Conservation (phyloP, 2,797 vertebrate species). For the Parauchenoglanis ngamensis region DNA sequence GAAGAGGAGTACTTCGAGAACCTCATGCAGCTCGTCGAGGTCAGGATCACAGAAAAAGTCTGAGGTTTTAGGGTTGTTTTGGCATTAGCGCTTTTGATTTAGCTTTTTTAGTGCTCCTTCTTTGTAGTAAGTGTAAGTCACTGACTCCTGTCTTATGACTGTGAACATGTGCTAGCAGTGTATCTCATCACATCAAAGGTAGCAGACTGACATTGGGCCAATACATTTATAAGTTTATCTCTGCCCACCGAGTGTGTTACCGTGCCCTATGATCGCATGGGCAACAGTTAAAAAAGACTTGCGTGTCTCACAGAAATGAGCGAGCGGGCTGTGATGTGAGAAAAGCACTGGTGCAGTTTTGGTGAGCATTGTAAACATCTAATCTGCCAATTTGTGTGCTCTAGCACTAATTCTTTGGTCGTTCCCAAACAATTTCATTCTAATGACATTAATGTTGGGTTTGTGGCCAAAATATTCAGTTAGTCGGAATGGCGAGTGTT, state of each 20-base stretch:
- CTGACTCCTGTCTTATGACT: background rate
- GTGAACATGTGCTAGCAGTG: background rate
- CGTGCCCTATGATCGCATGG: background rate
- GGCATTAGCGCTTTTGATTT: background rate
- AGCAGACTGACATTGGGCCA: background rate
- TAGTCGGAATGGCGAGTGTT: background rate
- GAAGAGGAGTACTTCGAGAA: constrained; percentile 94
- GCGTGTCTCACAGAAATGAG: background rate
- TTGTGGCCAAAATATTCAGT: background rate
- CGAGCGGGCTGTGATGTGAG: background rate
- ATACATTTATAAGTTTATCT: too few species aligned
- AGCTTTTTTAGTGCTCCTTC: background rate
- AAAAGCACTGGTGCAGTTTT: background rate
- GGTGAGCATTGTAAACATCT: background rate
- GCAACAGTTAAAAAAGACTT: background rate
- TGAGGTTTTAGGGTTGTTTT: background rate
- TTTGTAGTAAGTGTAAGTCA: background rate
- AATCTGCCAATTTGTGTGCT: background rate
- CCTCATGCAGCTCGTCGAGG: constrained; percentile 99
- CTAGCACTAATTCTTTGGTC: background rate
- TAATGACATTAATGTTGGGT: background rate
- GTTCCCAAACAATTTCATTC: background rate
- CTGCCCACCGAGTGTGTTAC: too few species aligned
- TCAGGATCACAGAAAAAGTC: constrained; percentile 60
- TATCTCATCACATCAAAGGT: background rate